phyloP scores from a whole-genome alignment of 2,888 invertebrate species.

The Cheilosia grossa region DNA sequence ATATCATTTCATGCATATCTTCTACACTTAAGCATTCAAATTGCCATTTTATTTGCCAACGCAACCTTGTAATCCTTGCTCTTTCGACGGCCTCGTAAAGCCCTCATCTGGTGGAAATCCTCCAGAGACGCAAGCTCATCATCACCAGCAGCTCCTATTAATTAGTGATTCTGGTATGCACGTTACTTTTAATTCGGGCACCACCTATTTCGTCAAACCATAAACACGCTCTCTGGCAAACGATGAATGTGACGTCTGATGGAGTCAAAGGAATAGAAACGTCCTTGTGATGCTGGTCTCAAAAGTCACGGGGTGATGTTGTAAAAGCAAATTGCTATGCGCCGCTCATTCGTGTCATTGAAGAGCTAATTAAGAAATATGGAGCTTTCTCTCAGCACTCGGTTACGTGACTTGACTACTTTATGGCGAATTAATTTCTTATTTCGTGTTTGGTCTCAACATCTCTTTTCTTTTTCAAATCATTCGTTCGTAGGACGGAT shows the following conservation, averaged over 20 bases:
- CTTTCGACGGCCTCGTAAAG: conserved; percentile 9
- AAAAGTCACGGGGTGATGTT: conserved; percentile 64
- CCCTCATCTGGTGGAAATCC: conserved; percentile 26
- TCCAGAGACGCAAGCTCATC: conserved; percentile 58
- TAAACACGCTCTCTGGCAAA: conserved; percentile 72
- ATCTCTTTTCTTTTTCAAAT: conserved; percentile 46
- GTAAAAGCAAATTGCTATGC: conserved; percentile 69
- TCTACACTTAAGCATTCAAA: conserved; percentile 8
- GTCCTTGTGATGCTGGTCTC: conserved; percentile 69
- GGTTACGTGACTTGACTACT: conserved; percentile 73
- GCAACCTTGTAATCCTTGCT: conserved; percentile 21
- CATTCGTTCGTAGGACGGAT: conserved; percentile 46
- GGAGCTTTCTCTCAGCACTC: conserved; percentile 73
- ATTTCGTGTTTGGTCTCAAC: conserved; percentile 73
- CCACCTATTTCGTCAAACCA: conserved; percentile 72
- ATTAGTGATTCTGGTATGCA: conserved; percentile 73
- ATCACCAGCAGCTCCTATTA: conserved; percentile 61
- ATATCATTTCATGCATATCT: neutral
- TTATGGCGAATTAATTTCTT: conserved; percentile 74
- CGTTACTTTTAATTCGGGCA: conserved; percentile 71
- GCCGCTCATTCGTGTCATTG: conserved; percentile 73
- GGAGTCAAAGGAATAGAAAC: conserved; percentile 65
- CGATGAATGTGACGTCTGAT: conserved; percentile 70
- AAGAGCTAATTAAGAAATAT: conserved; percentile 75
- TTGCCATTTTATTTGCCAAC: conserved; percentile 43